A percentile compares a stretch with the other conserved stretches of the same genome.
phyloP scores from a whole-genome alignment of 2,888 invertebrate species.

The Conistra vaccinii region DNA sequence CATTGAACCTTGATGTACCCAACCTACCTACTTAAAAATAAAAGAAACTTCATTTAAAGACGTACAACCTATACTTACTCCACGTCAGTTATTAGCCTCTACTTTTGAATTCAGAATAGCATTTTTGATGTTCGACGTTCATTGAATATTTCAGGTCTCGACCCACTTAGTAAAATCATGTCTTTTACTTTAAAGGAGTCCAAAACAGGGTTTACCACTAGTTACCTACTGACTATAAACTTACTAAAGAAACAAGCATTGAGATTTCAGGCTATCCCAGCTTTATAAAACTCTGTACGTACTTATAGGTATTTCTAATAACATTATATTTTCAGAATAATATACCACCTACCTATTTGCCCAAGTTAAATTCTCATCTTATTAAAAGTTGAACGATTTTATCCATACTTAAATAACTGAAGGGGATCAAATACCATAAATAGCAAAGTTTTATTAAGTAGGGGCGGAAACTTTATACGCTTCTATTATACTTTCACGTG shows the following conservation, averaged over 20 bases:
- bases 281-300: not conserved
- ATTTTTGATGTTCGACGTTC: not conserved
- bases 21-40: not conserved
- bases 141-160: not conserved
- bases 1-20: no score
- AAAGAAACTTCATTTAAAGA: not conserved
- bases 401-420: constrained; percentile 53
- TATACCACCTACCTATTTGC: constrained; percentile 9
- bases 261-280: not conserved
- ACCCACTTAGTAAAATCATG: not conserved
- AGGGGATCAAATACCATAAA: constrained; percentile 63
- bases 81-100: not conserved
- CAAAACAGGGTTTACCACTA: not conserved
- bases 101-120: not conserved
- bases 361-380: constrained; percentile 51
- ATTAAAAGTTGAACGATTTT: constrained; percentile 61
- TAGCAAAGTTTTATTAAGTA: constrained; percentile 59
- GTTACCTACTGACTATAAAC: no score
- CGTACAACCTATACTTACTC: not conserved
- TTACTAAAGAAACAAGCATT: not conserved
- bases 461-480: constrained; percentile 44
- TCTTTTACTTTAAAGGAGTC: not conserved
- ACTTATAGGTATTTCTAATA: not conserved
- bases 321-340: constrained; percentile 22
- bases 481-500: constrained; percentile 37